Base-by-base conservation (phyloP, 2,888 invertebrate species). In the Euclidia mi region DNA sequence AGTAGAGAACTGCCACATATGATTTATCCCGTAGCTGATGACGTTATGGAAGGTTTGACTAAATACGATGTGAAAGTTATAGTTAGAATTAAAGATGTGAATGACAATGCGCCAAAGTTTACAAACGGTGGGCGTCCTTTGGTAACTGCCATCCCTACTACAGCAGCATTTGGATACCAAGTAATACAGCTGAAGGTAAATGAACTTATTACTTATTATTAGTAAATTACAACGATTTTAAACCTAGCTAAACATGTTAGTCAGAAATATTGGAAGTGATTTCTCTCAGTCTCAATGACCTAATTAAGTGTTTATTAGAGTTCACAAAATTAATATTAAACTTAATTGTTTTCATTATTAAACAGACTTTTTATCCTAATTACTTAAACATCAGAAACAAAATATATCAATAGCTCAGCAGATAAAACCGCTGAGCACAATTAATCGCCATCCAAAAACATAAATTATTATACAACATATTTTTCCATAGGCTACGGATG, bases 41-140 rank as follows among this genome's bases (percentile, higher is more conserved):
- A 97, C 52, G 95, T 96, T 44, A 88, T 97, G 14, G 96, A 96
- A 65, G 97, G 96, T 42, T 93, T 98, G 69, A 96, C 96, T 72
- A 95, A 95, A 71, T 98, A 96, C 80, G 98, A 98, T 84, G 97
- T 97, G 1, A 96, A 97, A 82, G 95, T 98, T 0, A 95, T 98
- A 0, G 95, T 98, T 0, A 95, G 96, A 72, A 96, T 98, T 50
- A 95, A 96, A 41, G 98, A 98, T 84, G 96, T 96, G 0, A 98
- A 98, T 79, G 98, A 98, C 80, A 98, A 98, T 83, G 92, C 96
- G 1, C 98, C 98, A 0, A 96, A 95, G 76, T 98, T 98, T 81
- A 95, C 95, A 1, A 96, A 96, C 34, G 96, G 96, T 51, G 97
- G 97, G 2, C 94, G 96, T 28, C 98, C 98, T 0, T 95, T 98